A percentile compares a stretch with the other conserved stretches of the same genome.
Conservation (phyloP, 2,888 invertebrate species). For the Coremacera marginata region DNA sequence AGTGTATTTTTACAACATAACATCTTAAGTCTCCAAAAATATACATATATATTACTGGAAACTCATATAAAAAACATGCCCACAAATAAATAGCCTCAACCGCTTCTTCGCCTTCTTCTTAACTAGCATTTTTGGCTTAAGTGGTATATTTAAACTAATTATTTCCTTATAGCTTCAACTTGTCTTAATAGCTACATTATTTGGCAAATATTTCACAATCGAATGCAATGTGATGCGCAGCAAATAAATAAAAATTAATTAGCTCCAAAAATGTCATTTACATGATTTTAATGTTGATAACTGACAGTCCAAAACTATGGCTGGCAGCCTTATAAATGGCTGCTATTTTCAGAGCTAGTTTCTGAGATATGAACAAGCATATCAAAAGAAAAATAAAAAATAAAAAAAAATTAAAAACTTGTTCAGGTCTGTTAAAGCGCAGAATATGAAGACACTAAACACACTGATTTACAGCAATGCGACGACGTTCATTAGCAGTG, state of each 20-base stretch:
- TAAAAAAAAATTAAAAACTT: neutral
- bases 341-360: neutral
- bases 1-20: too few species aligned
- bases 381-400: neutral
- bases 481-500: neutral
- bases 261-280: conserved; percentile 24
- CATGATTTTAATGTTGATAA: conserved; percentile 21
- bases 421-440: neutral
- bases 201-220: neutral
- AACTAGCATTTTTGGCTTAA: too few species aligned
- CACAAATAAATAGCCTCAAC: too few species aligned
- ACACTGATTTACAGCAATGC: neutral
- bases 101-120: too few species aligned
- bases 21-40: too few species aligned
- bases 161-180: too few species aligned
- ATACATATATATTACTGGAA: too few species aligned
- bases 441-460: conserved; percentile 5
- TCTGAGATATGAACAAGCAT: neutral
- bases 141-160: too few species aligned
- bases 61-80: too few species aligned
- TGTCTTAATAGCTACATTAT: too few species aligned
- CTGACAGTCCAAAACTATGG: conserved; percentile 18
- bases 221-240: conserved; percentile 14
- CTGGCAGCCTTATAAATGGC: conserved; percentile 4
- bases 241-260: conserved; percentile 28